A percentile compares a stretch with the other conserved stretches of the same genome.
Evolutionary conservation across 2,113 vertebrate genomes (phyloP).

Genomic region (Ptychochromis oligacanthus): DNA sequence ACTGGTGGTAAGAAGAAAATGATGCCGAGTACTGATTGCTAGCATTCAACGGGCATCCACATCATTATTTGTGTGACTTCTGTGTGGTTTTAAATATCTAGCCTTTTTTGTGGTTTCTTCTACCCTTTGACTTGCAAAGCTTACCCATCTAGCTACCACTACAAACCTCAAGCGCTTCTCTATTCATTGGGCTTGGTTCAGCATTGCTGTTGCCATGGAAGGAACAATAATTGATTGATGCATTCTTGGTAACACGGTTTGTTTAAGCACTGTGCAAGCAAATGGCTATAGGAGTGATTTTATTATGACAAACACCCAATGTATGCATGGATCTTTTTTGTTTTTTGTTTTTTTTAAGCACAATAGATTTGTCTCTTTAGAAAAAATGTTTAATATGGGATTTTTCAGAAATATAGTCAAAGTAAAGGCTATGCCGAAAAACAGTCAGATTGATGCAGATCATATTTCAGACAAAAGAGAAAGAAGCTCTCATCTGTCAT

Average conservation of each 20-base stretch:
- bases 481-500: neutral
- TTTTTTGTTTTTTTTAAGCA: neutral
- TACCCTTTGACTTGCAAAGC: slow-evolving; percentile 15
- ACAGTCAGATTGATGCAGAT: neutral
- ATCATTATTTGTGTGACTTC: neutral
- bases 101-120: neutral
- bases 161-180: slow-evolving; percentile 1
- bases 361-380: neutral
- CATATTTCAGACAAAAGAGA: rapidly evolving
- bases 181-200: slow-evolving; percentile 3
- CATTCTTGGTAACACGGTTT: slow-evolving; percentile 23
- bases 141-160: neutral
- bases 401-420: neutral
- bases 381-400: neutral
- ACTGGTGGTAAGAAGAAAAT: neutral
- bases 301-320: neutral
- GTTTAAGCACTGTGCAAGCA: slow-evolving; percentile 28
- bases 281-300: neutral
- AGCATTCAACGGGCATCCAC: neutral
- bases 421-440: neutral
- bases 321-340: neutral
- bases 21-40: slow-evolving; percentile 1
- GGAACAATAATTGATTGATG: slow-evolving; percentile 9
- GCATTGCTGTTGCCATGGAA: slow-evolving; percentile 33
- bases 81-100: neutral